Evolutionary conservation across 1,140 invertebrate species (phyloP).

Genomic region (Dinoponera quadriceps): DNA sequence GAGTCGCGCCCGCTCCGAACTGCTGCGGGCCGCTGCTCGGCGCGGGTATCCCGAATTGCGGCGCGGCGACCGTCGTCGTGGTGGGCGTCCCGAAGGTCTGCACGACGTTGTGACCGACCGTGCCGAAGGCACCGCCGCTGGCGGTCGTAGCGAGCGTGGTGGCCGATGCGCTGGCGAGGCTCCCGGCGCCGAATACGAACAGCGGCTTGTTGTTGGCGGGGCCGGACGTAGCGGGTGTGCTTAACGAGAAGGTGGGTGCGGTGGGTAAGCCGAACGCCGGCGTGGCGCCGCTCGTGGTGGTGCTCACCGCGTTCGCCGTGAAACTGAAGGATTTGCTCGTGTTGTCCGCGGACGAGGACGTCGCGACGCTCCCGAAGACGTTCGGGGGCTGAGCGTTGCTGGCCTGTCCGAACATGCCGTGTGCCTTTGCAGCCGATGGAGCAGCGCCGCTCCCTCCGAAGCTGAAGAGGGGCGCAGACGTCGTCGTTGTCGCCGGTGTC

Average conservation of each 20-base stretch:
- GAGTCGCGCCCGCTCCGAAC: too few relatives aligned
- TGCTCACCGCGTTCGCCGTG: neutral
- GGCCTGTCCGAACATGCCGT: constrained; percentile 12
- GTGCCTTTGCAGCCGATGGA: constrained; percentile 2
- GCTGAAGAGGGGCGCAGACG: neutral
- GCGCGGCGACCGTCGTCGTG: constrained; percentile 2
- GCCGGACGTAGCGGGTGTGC: neutral
- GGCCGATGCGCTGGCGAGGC: neutral
- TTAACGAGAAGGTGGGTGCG: constrained; percentile 26
- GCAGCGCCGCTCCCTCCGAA: constrained; percentile 35
- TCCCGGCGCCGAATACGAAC: constrained; percentile 63
- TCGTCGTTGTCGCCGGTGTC: neutral
- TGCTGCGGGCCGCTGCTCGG: constrained; percentile 11
- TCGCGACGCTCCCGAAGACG: constrained; percentile 35
- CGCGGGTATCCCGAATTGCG: constrained; percentile 35
- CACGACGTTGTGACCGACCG: constrained; percentile 1
- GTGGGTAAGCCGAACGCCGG: constrained; percentile 28
- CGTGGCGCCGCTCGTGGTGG: neutral
- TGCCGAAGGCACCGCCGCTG: neutral
- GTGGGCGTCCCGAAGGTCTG: constrained; percentile 27
- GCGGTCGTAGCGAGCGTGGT: neutral
- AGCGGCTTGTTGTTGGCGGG: constrained; percentile 45
- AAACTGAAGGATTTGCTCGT: constrained; percentile 36
- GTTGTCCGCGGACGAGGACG: neutral
- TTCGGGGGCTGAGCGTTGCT: neutral